Conservation (phyloP, 1,140 invertebrate species). For the Macrobrachium nipponense region DNA sequence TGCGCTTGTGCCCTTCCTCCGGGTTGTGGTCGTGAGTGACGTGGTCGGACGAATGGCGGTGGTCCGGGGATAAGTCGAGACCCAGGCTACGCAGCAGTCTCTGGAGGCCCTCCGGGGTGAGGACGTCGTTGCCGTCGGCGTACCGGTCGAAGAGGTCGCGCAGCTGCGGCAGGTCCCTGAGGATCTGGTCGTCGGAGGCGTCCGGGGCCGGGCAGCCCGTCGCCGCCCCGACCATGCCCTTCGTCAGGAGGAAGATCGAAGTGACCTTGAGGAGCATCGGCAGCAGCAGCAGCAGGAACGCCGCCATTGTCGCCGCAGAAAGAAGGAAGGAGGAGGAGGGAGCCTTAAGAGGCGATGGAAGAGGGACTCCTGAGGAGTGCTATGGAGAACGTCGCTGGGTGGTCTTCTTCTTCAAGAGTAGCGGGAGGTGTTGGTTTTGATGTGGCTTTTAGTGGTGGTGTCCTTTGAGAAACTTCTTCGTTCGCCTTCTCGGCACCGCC, state of each 20-base stretch:
- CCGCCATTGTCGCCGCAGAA: neutral
- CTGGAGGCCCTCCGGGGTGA: slow-evolving; percentile 30
- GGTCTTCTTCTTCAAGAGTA: no score
- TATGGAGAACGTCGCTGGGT: no score
- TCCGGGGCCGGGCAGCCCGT: slow-evolving; percentile 8
- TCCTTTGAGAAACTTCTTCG: no score
- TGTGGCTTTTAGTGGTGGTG: no score
- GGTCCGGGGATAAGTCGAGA: neutral
- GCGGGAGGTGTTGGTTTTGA: no score
- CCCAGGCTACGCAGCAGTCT: neutral
- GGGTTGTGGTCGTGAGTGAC: slow-evolving; percentile 37
- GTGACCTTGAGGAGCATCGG: neutral
- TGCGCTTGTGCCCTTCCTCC: neutral
- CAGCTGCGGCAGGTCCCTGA: slow-evolving; percentile 10
- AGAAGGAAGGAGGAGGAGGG: slow-evolving; percentile 2
- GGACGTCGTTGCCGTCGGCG: slow-evolving; percentile 1
- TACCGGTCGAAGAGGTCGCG: slow-evolving; percentile 19
- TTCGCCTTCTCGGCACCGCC: no score
- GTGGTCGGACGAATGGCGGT: slow-evolving; percentile 16
- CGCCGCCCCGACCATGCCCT: neutral
- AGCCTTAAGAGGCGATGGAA: no score
- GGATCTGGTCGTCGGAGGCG: slow-evolving; percentile 13
- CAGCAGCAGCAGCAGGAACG: neutral
- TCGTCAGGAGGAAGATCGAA: neutral
- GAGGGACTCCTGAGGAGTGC: no score